These are phyloP conservation scores for Cercopithecus diana DNA, from an alignment of 2,797 vertebrate genomes.

Conservation along the genomic window DNA sequence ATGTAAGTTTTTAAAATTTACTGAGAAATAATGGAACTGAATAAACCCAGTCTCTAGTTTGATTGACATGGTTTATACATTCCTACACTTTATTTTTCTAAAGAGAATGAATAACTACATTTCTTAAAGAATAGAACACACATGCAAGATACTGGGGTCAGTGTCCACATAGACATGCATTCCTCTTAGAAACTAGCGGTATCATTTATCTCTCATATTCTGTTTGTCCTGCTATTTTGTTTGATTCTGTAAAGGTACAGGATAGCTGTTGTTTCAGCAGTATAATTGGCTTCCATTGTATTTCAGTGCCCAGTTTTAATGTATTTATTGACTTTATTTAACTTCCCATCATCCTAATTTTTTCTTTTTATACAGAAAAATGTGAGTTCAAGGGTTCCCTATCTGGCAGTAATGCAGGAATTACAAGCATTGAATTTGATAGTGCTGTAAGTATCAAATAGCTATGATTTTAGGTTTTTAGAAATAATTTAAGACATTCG, in stretches of 20 bases:
- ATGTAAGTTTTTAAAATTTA: neutral
- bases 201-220: fast-evolving
- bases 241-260: neutral
- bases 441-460: conserved; percentile 91
- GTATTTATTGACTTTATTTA: neutral
- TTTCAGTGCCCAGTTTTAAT: neutral
- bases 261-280: fast-evolving
- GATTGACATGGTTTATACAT: neutral
- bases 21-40: neutral
- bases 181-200: neutral
- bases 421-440: conserved; percentile 98
- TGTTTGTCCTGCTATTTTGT: neutral
- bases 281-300: neutral
- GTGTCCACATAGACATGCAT: fast-evolving
- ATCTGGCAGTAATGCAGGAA: conserved; percentile 97
- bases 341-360: neutral
- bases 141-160: neutral
- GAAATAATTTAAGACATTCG: neutral
- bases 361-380: conserved; percentile 87
- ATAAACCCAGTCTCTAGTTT: neutral
- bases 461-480: neutral
- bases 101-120: neutral
- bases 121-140: neutral
- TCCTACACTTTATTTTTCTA: neutral
- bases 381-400: conserved; percentile 95